Evolutionary conservation across 2,888 invertebrate species (phyloP), one percentile per base, ranked within the genome.

Genomic region (Drosophila yooni): DNA sequence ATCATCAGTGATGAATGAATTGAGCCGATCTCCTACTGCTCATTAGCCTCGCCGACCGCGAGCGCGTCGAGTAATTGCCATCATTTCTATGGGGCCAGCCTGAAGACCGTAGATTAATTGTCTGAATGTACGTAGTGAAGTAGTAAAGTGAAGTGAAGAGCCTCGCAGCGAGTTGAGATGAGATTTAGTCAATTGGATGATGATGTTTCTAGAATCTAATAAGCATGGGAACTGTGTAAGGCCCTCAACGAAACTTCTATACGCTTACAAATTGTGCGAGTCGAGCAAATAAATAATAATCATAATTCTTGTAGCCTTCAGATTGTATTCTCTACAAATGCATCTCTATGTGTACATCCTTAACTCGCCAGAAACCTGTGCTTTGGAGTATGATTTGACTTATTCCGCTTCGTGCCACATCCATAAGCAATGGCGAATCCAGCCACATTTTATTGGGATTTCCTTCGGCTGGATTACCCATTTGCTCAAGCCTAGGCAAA

Each of bases 1-100:
- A 79, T 74, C 73, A 83, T 86, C 79, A 83, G 85, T 87, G 85
- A 86, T 86, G 85, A 87, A 86, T 86, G 85, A 86, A 86, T 86
- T 85, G 85, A 85, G 85, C 73, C 77, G 79, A 78, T 78, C 82
- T 78, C 68, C 72, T 80, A 79, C 69, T 77, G 70, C 74, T 79
- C 79, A 79, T 79, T 79, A 79, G 78, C 68, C 79, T 62, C 70
- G 52, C 62, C 63, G 78, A 78, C 78, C 75, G 69, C 75, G 81
- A 85, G 84, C 85, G 71, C 84, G 75, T 79, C 84, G 74, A 71
- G 85, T 87, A 86, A 86, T 86, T 86, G 85, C 85, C 84, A 79
- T 86, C 66, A 87, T 87, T 85, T 86, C 82, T 76, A 79, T 56
- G 65, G 69, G 62, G 43, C 61, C 83, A 79, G 70, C 70, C 75